Evolutionary conservation across 2,888 invertebrate species (phyloP).

Genomic region (Thyatira batis): DNA sequence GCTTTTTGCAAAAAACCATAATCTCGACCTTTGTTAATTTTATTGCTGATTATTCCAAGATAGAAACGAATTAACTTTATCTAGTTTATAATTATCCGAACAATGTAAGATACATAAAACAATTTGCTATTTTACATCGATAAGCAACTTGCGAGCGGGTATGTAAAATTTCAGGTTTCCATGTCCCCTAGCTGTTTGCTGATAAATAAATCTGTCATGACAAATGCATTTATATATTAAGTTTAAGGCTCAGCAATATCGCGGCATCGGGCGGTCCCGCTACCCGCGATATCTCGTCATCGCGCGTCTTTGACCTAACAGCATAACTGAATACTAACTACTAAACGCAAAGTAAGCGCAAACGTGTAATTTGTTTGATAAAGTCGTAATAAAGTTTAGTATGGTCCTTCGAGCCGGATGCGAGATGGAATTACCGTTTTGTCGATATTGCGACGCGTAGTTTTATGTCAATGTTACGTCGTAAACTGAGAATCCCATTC

Average conservation of each 20-base stretch:
- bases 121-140: neutral
- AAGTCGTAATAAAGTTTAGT: constrained; percentile 6
- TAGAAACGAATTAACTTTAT: neutral
- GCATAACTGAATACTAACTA: neutral
- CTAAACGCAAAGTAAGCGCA: constrained; percentile 7
- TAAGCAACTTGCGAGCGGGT: neutral
- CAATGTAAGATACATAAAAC: constrained; percentile 5
- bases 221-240: neutral
- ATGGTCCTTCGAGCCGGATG: constrained; percentile 14
- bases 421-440: constrained; percentile 8
- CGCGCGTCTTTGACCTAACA: neutral
- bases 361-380: constrained; percentile 14
- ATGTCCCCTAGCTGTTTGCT: neutral
- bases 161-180: neutral
- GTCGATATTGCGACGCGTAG: neutral
- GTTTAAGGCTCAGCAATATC: neutral
- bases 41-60: neutral
- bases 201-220: constrained; percentile 1
- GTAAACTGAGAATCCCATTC: neutral
- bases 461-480: constrained; percentile 2
- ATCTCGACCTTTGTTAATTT: no score
- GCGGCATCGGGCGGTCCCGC: neutral
- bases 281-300: neutral
- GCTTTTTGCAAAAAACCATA: no score
- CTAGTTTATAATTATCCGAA: neutral